These are phyloP conservation scores for Elephas maximus DNA, from an alignment of 2,113 vertebrate genomes.

Conservation along the genomic window DNA sequence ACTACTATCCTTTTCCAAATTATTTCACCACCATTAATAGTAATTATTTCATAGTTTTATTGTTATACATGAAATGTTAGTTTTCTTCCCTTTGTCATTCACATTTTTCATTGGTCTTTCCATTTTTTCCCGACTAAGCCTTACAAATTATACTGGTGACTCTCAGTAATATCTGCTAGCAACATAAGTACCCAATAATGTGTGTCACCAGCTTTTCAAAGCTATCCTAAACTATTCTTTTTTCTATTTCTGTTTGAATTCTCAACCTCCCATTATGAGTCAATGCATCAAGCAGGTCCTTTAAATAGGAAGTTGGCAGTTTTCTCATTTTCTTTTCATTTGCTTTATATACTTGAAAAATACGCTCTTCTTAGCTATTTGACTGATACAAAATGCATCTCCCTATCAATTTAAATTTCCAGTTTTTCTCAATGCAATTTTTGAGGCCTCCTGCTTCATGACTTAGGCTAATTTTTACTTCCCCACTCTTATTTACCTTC, in stretches of 20 bases:
- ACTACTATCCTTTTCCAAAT: neutral
- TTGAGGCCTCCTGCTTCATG: conserved; percentile 15
- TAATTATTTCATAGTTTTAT: neutral
- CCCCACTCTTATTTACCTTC: neutral
- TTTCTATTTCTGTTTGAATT: conserved; percentile 37
- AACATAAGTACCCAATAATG: neutral
- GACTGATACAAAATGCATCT: neutral
- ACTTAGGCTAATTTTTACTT: conserved; percentile 28
- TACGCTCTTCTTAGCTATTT: neutral
- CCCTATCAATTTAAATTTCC: neutral
- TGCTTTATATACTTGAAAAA: conserved; percentile 34
- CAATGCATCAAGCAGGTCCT: neutral
- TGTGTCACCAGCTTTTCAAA: conserved; percentile 31
- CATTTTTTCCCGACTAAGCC: neutral
- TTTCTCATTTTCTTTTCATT: conserved; percentile 59
- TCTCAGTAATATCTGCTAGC: neutral
- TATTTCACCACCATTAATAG: neutral
- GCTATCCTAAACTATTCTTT: neutral
- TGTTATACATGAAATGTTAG: neutral
- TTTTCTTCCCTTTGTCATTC: conserved; percentile 6
- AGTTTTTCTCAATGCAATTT: neutral
- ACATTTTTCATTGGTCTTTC: conserved; percentile 28
- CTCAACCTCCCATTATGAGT: neutral
- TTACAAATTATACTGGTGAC: neutral
- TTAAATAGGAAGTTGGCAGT: neutral